A percentile compares a stretch with the other conserved stretches of the same genome.
These are phyloP conservation scores for Syrista parreyssii DNA, from an alignment of 2,888 invertebrate genomes.

Conservation along the genomic window DNA sequence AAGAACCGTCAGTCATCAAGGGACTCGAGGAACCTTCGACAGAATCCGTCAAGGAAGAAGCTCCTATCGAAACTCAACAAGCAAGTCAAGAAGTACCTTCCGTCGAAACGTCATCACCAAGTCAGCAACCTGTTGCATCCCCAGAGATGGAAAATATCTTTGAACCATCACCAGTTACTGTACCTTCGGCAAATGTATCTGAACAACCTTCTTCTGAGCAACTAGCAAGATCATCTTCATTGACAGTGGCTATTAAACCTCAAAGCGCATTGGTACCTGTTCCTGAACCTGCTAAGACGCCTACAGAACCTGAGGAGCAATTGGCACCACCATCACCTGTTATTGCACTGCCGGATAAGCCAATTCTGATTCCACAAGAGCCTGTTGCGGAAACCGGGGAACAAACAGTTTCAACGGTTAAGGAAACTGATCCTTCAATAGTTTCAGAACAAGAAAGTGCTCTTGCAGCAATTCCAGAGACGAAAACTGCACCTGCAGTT, in stretches of 20 bases:
- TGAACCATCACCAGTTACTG: not conserved
- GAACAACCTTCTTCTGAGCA: not conserved
- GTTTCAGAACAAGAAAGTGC: not conserved
- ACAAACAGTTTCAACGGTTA: not conserved
- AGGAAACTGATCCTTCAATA: not conserved
- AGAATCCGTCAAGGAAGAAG: not conserved
- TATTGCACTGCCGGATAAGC: not conserved
- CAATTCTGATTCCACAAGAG: not conserved
- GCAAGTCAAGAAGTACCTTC: constrained; percentile 10
- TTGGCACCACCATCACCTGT: not conserved
- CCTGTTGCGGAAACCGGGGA: not conserved
- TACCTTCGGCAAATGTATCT: not conserved
- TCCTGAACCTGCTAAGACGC: not conserved
- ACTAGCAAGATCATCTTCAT: not conserved
- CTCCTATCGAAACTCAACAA: not conserved
- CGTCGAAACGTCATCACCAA: not conserved
- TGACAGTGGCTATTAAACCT: not conserved
- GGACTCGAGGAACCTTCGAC: not conserved
- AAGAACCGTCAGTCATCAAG: not conserved
- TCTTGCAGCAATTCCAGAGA: not conserved
- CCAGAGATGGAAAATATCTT: not conserved
- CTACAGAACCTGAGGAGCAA: not conserved
- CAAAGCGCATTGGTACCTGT: not conserved
- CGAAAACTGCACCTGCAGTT: constrained; percentile 5
- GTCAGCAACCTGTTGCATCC: not conserved